Percentiles rank a stretch among this genome's conserved stretches.
These are phyloP conservation scores for Rhipidura dahli DNA, from an alignment of 2,113 vertebrate genomes.

Conservation along the genomic window DNA sequence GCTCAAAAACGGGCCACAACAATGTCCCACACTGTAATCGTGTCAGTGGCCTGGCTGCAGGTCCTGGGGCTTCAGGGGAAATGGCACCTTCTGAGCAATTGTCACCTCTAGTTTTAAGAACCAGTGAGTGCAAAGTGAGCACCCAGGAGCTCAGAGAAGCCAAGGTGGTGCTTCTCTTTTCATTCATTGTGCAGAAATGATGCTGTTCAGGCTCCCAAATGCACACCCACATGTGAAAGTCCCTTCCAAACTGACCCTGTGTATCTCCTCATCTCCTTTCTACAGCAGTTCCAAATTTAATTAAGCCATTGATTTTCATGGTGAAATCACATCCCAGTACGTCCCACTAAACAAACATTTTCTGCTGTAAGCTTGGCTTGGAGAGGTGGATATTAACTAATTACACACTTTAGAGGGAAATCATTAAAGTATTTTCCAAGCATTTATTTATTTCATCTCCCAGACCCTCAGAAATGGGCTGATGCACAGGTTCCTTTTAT, in stretches of 20 bases:
- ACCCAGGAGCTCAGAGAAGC: background rate
- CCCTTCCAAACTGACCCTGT: background rate
- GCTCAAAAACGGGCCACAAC: background rate
- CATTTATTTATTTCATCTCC: background rate
- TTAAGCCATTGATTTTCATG: background rate
- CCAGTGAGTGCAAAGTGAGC: background rate
- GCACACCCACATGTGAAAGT: background rate
- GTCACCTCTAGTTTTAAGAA: background rate
- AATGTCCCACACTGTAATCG: rapidly evolving
- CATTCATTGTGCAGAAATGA: background rate
- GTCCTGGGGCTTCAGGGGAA: background rate
- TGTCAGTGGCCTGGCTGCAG: background rate
- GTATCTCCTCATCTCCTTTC: background rate
- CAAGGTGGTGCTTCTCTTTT: background rate
- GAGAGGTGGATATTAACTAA: background rate
- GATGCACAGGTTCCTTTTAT: background rate
- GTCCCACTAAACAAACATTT: background rate
- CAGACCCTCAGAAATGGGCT: background rate
- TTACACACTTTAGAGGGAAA: background rate
- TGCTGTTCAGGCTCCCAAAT: background rate
- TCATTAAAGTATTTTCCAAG: background rate
- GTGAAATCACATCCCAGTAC: background rate
- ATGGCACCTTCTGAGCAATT: background rate
- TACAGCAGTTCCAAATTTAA: background rate
- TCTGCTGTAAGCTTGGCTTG: background rate